A percentile compares a stretch with the other conserved stretches of the same genome.
Evolutionary conservation across 2,888 invertebrate genomes (phyloP).

Genomic region (Rambutsinella grinnellia): DNA sequence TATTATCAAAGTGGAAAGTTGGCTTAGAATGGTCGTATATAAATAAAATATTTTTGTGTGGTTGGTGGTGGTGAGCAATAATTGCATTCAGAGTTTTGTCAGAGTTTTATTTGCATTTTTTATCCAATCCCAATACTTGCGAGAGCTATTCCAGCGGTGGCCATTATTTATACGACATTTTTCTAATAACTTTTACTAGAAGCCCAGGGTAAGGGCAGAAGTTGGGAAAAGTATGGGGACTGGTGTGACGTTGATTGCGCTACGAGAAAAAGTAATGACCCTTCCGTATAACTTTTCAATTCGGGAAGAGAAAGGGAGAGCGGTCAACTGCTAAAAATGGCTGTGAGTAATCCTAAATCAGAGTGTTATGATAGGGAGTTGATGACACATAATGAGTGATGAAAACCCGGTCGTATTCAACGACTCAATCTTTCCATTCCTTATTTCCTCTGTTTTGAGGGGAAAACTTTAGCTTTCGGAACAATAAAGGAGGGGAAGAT

Average conservation of each 20-base stretch:
- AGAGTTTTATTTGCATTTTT: conserved; percentile 23
- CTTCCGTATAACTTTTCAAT: conserved; percentile 21
- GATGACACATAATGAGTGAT: conserved; percentile 64
- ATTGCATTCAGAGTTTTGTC: conserved; percentile 47
- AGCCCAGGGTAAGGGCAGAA: conserved; percentile 37
- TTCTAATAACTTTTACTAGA: conserved; percentile 7
- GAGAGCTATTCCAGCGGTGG: too few relatives aligned
- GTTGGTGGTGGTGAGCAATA: too few relatives aligned
- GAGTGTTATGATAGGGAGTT: conserved; percentile 61
- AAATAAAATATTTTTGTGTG: too few relatives aligned
- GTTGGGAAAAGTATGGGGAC: conserved; percentile 16
- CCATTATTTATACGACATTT: too few relatives aligned
- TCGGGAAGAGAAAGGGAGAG: conserved; percentile 34
- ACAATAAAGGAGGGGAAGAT: not conserved
- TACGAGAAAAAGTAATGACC: conserved; percentile 33
- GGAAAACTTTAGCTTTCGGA: not conserved
- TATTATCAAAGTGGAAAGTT: conserved; percentile 38
- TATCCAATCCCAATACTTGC: conserved; percentile 10
- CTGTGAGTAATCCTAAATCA: conserved; percentile 59
- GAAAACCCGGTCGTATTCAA: conserved; percentile 56
- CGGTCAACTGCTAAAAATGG: conserved; percentile 48
- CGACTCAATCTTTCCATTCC: conserved; percentile 14
- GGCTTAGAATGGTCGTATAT: conserved; percentile 44
- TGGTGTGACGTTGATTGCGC: not conserved
- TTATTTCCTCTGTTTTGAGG: conserved; percentile 5